phyloP scores from a whole-genome alignment of 2,888 invertebrate species.

The Omphaloscelis lunosa region DNA sequence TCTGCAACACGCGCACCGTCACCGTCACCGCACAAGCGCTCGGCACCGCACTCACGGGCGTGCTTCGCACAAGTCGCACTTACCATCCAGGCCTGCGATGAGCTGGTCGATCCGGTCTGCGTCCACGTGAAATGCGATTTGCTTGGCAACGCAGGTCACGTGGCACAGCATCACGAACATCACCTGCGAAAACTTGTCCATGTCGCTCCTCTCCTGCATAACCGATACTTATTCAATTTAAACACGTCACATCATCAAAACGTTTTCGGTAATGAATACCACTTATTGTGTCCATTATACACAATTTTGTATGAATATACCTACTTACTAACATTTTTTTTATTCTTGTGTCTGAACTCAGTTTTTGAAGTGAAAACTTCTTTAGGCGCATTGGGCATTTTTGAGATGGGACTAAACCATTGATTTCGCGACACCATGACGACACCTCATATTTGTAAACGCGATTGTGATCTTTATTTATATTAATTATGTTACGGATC shows the following conservation, averaged over 20 bases:
- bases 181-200: slow-evolving; percentile 80
- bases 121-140: slow-evolving; percentile 74
- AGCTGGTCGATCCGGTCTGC: slow-evolving; percentile 60
- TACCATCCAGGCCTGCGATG: slow-evolving; percentile 61
- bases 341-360: too few relatives aligned
- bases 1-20: slow-evolving; percentile 49
- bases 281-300: neutral
- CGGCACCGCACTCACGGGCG: too few relatives aligned
- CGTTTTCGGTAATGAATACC: neutral
- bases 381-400: too few relatives aligned
- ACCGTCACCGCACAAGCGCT: neutral
- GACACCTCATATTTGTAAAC: too few relatives aligned
- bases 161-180: slow-evolving; percentile 84
- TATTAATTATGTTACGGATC: too few relatives aligned
- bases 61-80: neutral
- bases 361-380: too few relatives aligned
- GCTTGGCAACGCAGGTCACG: slow-evolving; percentile 82
- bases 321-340: too few relatives aligned
- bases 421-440: too few relatives aligned
- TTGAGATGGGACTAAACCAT: too few relatives aligned
- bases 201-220: slow-evolving; percentile 75
- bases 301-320: too few relatives aligned
- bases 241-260: neutral
- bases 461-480: too few relatives aligned
- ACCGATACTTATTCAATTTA: neutral